Conservation (phyloP, 2,113 vertebrate species). For the Hemibagrus wyckioides region DNA sequence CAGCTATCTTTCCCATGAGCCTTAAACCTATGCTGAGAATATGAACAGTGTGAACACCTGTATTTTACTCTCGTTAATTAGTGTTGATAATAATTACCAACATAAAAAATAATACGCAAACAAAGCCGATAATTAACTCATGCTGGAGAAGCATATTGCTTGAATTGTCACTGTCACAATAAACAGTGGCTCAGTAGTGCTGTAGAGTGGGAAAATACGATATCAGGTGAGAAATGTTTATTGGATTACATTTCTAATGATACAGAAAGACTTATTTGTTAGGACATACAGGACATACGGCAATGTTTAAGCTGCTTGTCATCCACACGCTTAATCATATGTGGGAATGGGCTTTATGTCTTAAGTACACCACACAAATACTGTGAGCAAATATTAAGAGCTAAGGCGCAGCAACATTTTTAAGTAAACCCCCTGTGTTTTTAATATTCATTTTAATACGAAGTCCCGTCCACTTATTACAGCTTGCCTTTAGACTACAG, state of each 20-base stretch:
- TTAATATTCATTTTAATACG: neutral
- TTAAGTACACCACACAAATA: neutral
- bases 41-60: slow-evolving; percentile 42
- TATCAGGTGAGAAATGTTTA: neutral
- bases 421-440: neutral
- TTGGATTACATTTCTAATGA: slow-evolving; percentile 4
- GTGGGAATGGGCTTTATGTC: neutral
- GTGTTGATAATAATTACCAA: slow-evolving; percentile 41
- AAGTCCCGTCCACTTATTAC: neutral
- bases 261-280: neutral
- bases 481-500: neutral
- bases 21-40: neutral
- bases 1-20: slow-evolving; percentile 4
- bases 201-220: slow-evolving; percentile 17
- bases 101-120: neutral
- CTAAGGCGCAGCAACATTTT: neutral
- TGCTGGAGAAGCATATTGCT: neutral
- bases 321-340: neutral
- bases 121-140: slow-evolving; percentile 6
- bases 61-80: slow-evolving; percentile 20
- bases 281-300: too few relatives aligned
- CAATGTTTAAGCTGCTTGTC: neutral
- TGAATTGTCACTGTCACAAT: slow-evolving; percentile 28
- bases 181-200: slow-evolving; percentile 7
- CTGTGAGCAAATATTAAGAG: neutral